Percentiles rank a stretch among this genome's conserved stretches.
Evolutionary conservation across 2,888 invertebrate genomes (phyloP).

Genomic region (Pristionchus fissidentatus): DNA sequence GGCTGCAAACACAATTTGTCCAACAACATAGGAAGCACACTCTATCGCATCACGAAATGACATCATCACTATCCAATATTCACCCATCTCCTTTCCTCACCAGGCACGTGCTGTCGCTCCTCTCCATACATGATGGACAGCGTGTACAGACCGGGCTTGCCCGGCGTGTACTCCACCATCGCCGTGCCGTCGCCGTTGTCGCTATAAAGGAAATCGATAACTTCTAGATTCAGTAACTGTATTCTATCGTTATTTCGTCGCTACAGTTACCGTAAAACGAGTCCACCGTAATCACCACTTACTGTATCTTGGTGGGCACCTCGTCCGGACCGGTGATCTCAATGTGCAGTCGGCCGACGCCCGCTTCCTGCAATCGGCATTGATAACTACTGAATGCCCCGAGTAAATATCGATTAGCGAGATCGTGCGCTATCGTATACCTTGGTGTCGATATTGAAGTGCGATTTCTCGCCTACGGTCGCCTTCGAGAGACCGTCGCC

Average conservation of each 20-base stretch:
- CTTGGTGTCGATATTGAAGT: conserved; percentile 31
- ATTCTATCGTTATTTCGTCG: not conserved
- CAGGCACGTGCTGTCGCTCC: conserved; percentile 59
- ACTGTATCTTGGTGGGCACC: conserved; percentile 78
- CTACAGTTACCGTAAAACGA: not conserved
- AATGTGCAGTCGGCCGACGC: conserved; percentile 93
- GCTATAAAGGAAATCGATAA: not conserved
- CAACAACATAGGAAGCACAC: no score
- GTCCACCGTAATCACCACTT: not conserved
- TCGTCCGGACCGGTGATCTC: conserved; percentile 97
- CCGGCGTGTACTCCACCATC: conserved; percentile 92
- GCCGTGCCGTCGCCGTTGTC: conserved; percentile 95
- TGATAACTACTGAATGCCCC: conserved; percentile 6
- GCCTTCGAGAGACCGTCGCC: conserved; percentile 29
- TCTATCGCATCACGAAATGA: no score
- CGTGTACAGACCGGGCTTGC: conserved; percentile 89
- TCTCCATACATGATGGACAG: conserved; percentile 63
- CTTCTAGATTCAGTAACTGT: not conserved
- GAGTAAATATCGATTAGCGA: not conserved
- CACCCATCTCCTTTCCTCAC: conserved; percentile 48
- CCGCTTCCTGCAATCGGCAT: conserved; percentile 83
- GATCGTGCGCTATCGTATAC: not conserved
- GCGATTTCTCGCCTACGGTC: not conserved
- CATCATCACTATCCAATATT: no score
- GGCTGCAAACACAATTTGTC: no score